Conservation (phyloP, 2,113 vertebrate species). For the Ariopsis seemanni region DNA sequence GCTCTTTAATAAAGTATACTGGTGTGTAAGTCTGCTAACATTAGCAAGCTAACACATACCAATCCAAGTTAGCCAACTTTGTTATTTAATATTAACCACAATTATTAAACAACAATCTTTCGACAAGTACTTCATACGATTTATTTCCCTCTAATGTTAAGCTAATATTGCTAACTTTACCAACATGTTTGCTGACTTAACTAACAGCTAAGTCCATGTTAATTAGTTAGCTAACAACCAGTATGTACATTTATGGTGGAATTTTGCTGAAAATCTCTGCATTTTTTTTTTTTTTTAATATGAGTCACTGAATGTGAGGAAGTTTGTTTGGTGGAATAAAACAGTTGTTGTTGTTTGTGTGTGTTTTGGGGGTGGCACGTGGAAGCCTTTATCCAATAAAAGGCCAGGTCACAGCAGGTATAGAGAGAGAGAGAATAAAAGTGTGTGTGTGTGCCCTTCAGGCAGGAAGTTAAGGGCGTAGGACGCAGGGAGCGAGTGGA, state of each 20-base stretch:
- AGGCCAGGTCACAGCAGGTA: background rate
- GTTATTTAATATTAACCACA: background rate
- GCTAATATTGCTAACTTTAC: background rate
- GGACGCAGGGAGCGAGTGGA: background rate
- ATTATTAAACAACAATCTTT: background rate
- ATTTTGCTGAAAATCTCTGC: background rate
- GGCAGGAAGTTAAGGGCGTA: background rate
- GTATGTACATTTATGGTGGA: background rate
- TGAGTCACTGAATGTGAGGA: background rate
- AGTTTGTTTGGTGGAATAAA: background rate
- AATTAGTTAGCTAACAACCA: background rate
- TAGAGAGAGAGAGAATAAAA: no score
- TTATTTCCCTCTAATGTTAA: background rate
- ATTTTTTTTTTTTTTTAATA: background rate
- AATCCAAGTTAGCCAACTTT: background rate
- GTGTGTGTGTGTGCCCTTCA: background rate
- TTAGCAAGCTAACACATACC: background rate
- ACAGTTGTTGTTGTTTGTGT: conserved; percentile 13
- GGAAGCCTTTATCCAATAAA: conserved; percentile 43
- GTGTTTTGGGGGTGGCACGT: conserved; percentile 49
- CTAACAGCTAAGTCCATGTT: background rate
- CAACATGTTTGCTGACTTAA: background rate
- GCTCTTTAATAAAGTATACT: background rate
- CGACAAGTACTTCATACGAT: background rate
- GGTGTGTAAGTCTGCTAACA: background rate